Percentiles rank a stretch among this genome's conserved stretches.
Evolutionary conservation across 2,888 invertebrate genomes (phyloP).

Genomic region (Zaprionus bogoriensis): DNA sequence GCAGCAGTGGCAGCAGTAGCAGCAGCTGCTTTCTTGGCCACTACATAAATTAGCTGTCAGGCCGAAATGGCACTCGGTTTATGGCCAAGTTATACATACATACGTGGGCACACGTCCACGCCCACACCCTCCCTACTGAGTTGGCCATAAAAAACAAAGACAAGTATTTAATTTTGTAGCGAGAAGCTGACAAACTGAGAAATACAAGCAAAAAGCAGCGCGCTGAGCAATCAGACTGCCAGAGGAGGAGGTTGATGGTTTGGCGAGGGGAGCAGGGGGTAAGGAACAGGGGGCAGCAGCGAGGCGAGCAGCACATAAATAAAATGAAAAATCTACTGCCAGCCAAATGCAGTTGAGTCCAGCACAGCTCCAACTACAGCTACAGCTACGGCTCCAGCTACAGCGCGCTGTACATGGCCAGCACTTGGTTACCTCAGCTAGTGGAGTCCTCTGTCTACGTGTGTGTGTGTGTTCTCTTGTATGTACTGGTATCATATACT

Average conservation of each 20-base stretch:
- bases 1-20: slow-evolving; percentile 21
- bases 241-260: background rate
- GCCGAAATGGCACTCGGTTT: slow-evolving; percentile 62
- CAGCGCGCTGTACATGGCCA: slow-evolving; percentile 31
- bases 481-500: slow-evolving; percentile 46
- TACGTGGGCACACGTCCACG: slow-evolving; percentile 26
- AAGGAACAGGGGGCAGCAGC: slow-evolving; percentile 6
- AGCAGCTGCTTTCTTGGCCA: slow-evolving; percentile 69
- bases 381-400: background rate
- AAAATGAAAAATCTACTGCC: slow-evolving; percentile 78
- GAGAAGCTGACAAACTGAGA: slow-evolving; percentile 61
- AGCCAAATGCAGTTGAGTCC: slow-evolving; percentile 69
- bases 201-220: slow-evolving; percentile 27
- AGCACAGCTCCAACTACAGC: slow-evolving; percentile 30
- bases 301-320: slow-evolving; percentile 76
- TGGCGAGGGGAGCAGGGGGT: background rate
- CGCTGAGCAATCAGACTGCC: slow-evolving; percentile 18
- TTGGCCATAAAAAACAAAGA: slow-evolving; percentile 58
- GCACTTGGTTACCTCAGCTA: slow-evolving; percentile 55
- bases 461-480: background rate
- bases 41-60: slow-evolving; percentile 80
- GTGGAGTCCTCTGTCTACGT: slow-evolving; percentile 19
- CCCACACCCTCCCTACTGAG: slow-evolving; percentile 14
- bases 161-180: slow-evolving; percentile 79
- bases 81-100: slow-evolving; percentile 56